A percentile compares a stretch with the other conserved stretches of the same genome.
Conservation (phyloP, 2,888 invertebrate genomes). For the Chrysotoxum bicinctum region DNA sequence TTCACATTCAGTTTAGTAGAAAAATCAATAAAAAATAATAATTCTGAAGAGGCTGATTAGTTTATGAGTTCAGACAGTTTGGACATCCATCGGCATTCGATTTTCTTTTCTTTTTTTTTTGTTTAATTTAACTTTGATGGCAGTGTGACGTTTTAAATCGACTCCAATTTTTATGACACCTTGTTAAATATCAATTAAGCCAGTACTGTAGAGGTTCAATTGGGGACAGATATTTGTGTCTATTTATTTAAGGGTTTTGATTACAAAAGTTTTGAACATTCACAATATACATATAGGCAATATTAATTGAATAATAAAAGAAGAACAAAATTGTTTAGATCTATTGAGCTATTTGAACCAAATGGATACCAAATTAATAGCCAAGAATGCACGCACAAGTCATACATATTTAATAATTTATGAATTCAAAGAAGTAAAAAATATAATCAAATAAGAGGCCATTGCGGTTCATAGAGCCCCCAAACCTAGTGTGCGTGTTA, state of each 20-base stretch:
- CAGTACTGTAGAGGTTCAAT: neutral
- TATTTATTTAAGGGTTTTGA: neutral
- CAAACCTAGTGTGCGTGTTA: no score
- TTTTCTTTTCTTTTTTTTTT: neutral
- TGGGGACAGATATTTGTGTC: neutral
- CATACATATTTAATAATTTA: no score
- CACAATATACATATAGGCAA: neutral
- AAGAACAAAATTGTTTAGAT: no score
- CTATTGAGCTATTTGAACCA: no score
- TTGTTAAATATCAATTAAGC: constrained; percentile 13
- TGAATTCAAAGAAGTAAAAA: no score
- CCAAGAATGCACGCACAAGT: no score
- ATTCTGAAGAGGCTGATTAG: constrained; percentile 9
- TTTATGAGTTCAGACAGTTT: neutral
- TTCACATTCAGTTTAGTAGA: neutral
- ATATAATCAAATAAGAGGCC: no score
- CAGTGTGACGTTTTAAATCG: neutral
- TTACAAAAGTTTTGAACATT: neutral
- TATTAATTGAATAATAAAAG: neutral
- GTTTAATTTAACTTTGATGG: neutral
- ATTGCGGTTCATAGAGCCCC: no score
- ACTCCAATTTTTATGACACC: constrained; percentile 4
- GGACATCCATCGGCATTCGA: neutral
- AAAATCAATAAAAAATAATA: constrained; percentile 34
- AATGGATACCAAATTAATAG: no score